Base-by-base conservation (phyloP, 2,113 vertebrate genomes). In the Ceyx margarethae region DNA sequence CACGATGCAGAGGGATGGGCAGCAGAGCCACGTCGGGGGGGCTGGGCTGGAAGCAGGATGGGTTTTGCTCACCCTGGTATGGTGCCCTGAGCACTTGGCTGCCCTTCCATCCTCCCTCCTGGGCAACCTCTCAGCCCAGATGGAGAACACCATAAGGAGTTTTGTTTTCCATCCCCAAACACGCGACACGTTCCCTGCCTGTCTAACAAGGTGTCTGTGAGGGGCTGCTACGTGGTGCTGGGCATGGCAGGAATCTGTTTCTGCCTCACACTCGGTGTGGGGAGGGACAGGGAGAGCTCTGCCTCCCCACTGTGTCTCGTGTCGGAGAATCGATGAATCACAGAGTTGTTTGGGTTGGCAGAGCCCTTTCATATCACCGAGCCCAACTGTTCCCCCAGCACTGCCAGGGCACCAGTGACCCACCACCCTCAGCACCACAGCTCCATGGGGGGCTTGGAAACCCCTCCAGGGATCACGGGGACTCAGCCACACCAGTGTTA, bases 81-180 rank as follows among this genome's bases (percentile, higher is more conserved):
- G 0, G 40, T 3, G 45, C 69, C 81, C 68, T 50, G 53, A 1
- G 2, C 81, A 13, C 67, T 89, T 85, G 87, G 89, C 93, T 31
- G 84, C 71, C 85, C 79, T 85, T 85, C 69, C 74, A 66, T 40
- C 68, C 92, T 90, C 22, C 64, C 94, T 90, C 28, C 51, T 80
- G 80, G 75, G 89, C 94, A 93, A 18, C 76, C 91, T 90, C 4
- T 61, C 83, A 86, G 92, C 82, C 80, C 94, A 90, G 94, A 93
- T 94, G 95, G 89, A 89, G 89, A 58, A 51, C 8, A 1, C 93
- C 89, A 85, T 71, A 85, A 83, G 95, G 94, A 93, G 84, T 40
- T 87, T 57, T 31, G 88, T 66, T 80, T 61, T 61, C 66, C 84
- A 89, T 71, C 93, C 74, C 81, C 5, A 72, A 66, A 40, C 81